Percentiles rank a stretch among this genome's conserved stretches.
These are phyloP conservation scores for Apocrypta bakeri DNA, from an alignment of 1,140 invertebrate genomes.

Conservation along the genomic window DNA sequence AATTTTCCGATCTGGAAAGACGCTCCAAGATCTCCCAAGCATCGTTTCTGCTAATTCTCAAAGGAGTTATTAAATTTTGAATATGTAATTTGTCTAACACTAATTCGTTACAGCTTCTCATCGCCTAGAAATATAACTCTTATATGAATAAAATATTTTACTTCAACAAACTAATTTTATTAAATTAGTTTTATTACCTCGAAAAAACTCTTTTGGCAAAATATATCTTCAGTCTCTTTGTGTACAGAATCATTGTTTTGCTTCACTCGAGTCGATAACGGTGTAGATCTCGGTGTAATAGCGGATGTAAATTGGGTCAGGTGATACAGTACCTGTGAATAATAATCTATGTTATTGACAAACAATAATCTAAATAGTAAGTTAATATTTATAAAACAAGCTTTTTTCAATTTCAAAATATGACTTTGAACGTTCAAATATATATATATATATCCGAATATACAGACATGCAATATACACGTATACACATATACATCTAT, in stretches of 20 bases:
- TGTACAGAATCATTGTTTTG: slow-evolving; percentile 54
- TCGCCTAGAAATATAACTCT: slow-evolving; percentile 60
- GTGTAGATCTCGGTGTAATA: slow-evolving; percentile 63
- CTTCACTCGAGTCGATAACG: slow-evolving; percentile 58
- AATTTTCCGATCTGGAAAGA: slow-evolving; percentile 53
- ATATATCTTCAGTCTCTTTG: slow-evolving; percentile 55
- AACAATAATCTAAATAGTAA: not conserved
- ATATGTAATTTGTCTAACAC: slow-evolving; percentile 58
- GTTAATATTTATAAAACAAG: too few species aligned
- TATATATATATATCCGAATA: not conserved
- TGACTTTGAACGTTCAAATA: slow-evolving; percentile 5
- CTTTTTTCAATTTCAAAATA: slow-evolving; percentile 18
- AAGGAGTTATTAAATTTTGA: slow-evolving; percentile 52
- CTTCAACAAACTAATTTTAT: slow-evolving; percentile 65
- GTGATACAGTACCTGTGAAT: slow-evolving; percentile 71
- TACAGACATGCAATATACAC: not conserved
- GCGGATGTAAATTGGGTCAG: slow-evolving; percentile 69
- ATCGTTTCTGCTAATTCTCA: slow-evolving; percentile 58
- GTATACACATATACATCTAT: not conserved
- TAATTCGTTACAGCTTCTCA: slow-evolving; percentile 65
- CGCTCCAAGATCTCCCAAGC: slow-evolving; percentile 57
- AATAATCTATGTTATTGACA: slow-evolving; percentile 34
- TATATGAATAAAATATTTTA: slow-evolving; percentile 45
- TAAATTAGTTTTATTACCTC: too few species aligned
- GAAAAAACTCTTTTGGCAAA: slow-evolving; percentile 61